Percentiles rank a stretch among this genome's conserved stretches.
phyloP scores from a whole-genome alignment of 2,888 invertebrate genomes.

The Drosophila koepferae region DNA sequence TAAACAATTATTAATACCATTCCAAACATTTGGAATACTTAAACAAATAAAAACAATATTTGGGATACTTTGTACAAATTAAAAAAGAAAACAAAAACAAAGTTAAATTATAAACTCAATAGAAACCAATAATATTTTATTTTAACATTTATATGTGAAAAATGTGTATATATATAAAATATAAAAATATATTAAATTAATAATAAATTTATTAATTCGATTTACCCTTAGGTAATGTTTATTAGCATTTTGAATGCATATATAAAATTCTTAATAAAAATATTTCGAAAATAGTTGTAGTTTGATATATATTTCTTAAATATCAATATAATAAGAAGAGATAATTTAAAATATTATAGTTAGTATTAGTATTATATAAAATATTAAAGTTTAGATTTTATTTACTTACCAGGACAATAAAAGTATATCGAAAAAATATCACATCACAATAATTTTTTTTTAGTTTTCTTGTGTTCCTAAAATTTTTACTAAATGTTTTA shows the following conservation, averaged over 20 bases:
- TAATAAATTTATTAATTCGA: neutral
- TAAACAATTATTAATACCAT: too few relatives aligned
- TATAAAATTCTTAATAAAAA: neutral
- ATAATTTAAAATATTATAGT: neutral
- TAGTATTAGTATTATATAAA: too few relatives aligned
- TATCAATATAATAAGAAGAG: neutral
- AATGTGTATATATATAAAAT: neutral
- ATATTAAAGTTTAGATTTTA: neutral
- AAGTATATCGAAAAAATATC: constrained; percentile 80
- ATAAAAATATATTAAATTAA: neutral
- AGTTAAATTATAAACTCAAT: too few relatives aligned
- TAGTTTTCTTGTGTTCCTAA: constrained; percentile 58
- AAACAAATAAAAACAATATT: too few relatives aligned
- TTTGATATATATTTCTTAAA: neutral
- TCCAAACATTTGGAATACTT: too few relatives aligned
- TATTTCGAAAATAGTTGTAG: neutral
- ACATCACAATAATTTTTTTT: constrained; percentile 71
- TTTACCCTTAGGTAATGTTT: too few relatives aligned
- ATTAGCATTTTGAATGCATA: too few relatives aligned
- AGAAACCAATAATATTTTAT: too few relatives aligned
- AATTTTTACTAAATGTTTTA: constrained; percentile 48
- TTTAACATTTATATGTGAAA: too few relatives aligned
- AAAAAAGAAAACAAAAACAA: too few relatives aligned
- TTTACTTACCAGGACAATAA: constrained; percentile 75
- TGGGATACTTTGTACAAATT: neutral